A percentile compares a stretch with the other conserved stretches of the same genome.
phyloP scores from a whole-genome alignment of 2,888 invertebrate genomes.

The Agrochola circellaris region DNA sequence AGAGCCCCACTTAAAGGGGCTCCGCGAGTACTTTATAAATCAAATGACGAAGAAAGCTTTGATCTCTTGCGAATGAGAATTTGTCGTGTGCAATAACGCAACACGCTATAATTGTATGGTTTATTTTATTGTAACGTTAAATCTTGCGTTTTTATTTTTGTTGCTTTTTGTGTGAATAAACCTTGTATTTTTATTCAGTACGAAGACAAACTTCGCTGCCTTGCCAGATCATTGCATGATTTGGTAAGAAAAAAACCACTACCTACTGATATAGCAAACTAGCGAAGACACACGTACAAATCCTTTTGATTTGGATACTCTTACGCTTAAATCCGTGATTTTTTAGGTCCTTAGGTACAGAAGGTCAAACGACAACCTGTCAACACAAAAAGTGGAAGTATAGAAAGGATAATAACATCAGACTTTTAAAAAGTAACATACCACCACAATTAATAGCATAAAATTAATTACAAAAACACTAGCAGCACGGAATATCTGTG shows the following conservation, averaged over 20 bases:
- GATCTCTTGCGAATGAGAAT: constrained; percentile 56
- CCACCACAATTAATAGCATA: constrained; percentile 21
- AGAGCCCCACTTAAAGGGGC: constrained; percentile 47
- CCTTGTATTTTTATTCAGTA: background rate
- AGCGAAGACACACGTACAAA: background rate
- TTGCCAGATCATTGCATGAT: background rate
- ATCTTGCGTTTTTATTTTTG: constrained; percentile 9
- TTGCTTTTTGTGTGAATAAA: constrained; percentile 2
- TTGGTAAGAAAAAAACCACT: background rate
- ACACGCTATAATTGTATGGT: constrained; percentile 40
- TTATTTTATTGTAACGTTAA: constrained; percentile 40
- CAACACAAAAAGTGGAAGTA: background rate
- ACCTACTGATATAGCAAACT: too few species aligned
- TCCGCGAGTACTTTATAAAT: constrained; percentile 63
- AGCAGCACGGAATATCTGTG: constrained; percentile 11
- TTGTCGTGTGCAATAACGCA: constrained; percentile 56
- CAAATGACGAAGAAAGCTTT: constrained; percentile 66
- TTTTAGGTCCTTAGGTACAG: background rate
- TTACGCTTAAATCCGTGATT: background rate
- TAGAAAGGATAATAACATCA: background rate
- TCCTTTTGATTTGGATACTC: background rate
- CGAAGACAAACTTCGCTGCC: background rate
- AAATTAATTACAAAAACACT: constrained; percentile 54
- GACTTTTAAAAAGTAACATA: constrained; percentile 9
- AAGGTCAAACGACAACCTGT: background rate